phyloP scores from a whole-genome alignment of 2,888 invertebrate species.

The Mythimna impura region DNA sequence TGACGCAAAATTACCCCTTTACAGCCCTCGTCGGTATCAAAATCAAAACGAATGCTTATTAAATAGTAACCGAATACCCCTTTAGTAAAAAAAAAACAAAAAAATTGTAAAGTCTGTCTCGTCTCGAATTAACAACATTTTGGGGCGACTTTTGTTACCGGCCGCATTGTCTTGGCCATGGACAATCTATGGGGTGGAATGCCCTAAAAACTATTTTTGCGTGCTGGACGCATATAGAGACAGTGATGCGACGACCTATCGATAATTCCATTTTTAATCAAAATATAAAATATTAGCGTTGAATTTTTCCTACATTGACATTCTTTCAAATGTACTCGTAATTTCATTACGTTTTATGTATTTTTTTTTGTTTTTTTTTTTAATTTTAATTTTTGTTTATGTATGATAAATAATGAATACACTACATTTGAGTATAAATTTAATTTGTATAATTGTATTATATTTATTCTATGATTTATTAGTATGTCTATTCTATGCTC shows the following conservation, averaged over 20 bases:
- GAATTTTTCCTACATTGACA: background rate
- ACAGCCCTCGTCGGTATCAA: conserved; percentile 64
- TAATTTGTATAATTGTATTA: too few relatives aligned
- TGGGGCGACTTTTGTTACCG: conserved; percentile 85
- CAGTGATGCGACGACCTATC: conserved; percentile 29
- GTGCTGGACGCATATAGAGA: conserved; percentile 66
- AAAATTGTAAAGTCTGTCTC: conserved; percentile 67
- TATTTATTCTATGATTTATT: too few relatives aligned
- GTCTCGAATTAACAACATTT: conserved; percentile 80
- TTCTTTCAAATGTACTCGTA: background rate
- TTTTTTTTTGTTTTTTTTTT: too few relatives aligned
- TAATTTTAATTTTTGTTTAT: too few relatives aligned
- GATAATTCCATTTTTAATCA: background rate
- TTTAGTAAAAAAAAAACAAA: conserved; percentile 67
- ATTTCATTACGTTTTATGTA: background rate
- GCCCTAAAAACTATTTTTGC: conserved; percentile 79
- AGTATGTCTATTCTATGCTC: too few relatives aligned
- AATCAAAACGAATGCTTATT: conserved; percentile 79
- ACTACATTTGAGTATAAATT: too few relatives aligned
- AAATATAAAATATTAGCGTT: background rate
- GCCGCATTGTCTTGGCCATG: conserved; percentile 75
- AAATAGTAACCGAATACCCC: conserved; percentile 85
- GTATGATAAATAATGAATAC: too few relatives aligned
- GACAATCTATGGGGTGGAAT: conserved; percentile 76
- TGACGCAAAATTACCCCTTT: conserved; percentile 75